Evolutionary conservation across 2,113 vertebrate species (phyloP).

Genomic region (Jacana jacana): DNA sequence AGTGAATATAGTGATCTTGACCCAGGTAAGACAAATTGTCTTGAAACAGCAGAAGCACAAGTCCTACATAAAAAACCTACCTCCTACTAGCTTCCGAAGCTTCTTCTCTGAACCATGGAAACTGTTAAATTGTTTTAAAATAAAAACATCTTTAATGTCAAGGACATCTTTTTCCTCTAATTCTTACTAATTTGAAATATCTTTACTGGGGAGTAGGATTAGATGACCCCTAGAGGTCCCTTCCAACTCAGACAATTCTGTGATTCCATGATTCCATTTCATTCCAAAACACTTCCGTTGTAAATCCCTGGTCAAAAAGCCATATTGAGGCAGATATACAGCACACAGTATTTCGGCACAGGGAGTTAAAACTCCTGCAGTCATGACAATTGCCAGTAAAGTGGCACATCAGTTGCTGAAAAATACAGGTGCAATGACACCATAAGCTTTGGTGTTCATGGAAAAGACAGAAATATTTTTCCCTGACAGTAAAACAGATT

Average conservation of each 20-base stretch:
- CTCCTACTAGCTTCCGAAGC: not conserved
- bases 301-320: not conserved
- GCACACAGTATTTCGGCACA: not conserved
- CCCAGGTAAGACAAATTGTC: not conserved
- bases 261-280: not conserved
- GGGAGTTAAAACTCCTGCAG: not conserved
- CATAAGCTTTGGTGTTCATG: not conserved
- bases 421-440: not conserved
- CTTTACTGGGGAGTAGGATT: not conserved
- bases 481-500: not conserved
- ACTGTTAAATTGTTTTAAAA: not conserved
- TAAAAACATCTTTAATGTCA: not conserved
- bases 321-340: not conserved
- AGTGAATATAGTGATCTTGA: not conserved
- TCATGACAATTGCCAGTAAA: not conserved
- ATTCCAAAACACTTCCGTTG: not conserved
- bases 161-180: not conserved
- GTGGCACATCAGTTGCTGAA: not conserved
- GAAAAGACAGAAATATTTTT: not conserved
- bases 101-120: not conserved
- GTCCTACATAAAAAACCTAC: not conserved
- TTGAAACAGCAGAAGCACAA: not conserved
- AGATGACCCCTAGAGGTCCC: too few relatives aligned
- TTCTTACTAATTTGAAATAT: not conserved
- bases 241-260: too few relatives aligned